A percentile compares a stretch with the other conserved stretches of the same genome.
Conservation (phyloP, 2,113 vertebrate genomes). For the Tringa solitaria region DNA sequence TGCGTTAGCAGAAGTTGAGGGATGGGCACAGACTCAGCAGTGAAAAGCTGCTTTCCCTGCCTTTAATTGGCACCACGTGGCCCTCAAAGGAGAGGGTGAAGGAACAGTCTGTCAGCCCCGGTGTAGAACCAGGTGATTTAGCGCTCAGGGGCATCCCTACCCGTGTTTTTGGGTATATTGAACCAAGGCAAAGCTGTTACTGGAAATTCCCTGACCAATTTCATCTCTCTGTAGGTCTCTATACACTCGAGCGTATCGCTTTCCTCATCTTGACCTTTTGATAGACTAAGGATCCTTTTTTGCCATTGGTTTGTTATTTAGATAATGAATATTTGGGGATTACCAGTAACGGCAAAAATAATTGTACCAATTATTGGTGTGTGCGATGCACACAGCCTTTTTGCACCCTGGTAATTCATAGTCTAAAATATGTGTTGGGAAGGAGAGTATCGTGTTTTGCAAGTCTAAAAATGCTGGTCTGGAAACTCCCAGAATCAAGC, state of each 20-base stretch:
- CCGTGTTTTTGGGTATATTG: accelerated
- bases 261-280: background rate
- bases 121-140: accelerated
- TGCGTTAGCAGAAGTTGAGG: background rate
- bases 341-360: conserved; percentile 1
- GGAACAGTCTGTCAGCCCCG: background rate
- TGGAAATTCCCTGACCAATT: conserved; percentile 17
- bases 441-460: background rate
- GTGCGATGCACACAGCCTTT: background rate
- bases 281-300: background rate
- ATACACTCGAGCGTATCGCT: accelerated
- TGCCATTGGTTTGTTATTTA: background rate
- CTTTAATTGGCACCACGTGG: background rate
- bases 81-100: background rate
- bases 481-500: conserved; percentile 24
- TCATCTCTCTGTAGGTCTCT: background rate
- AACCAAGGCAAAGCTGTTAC: background rate
- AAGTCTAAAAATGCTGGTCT: background rate
- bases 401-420: background rate
- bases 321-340: conserved; percentile 31
- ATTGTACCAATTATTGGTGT: background rate
- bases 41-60: background rate
- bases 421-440: background rate
- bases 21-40: background rate
- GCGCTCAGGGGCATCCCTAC: accelerated